Conservation (phyloP, 2,113 vertebrate genomes). For the Nannobrachium achirus region DNA sequence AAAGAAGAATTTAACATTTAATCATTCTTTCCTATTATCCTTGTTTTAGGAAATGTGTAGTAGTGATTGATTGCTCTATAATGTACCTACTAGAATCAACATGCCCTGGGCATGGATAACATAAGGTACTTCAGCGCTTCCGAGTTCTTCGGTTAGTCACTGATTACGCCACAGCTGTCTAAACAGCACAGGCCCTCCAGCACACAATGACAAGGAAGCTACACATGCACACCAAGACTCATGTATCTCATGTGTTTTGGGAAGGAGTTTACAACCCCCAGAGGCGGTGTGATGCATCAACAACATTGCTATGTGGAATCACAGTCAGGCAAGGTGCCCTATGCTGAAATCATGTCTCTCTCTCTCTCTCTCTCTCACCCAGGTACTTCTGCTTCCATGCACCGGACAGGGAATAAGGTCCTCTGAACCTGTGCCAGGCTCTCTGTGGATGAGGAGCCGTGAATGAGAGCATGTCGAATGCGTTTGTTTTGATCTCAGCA, state of each 20-base stretch:
- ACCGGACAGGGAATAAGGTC: constrained; percentile 36
- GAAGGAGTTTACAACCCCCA: constrained; percentile 33
- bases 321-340: constrained; percentile 22
- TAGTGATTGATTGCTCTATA: background rate
- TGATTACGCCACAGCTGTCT: constrained; percentile 19
- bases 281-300: constrained; percentile 6
- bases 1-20: constrained; percentile 2
- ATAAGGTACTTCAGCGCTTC: constrained; percentile 16
- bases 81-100: constrained; percentile 9
- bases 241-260: constrained; percentile 17
- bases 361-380: too few species aligned
- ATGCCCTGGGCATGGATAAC: background rate
- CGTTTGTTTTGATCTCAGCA: constrained; percentile 65
- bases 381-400: background rate
- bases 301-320: constrained; percentile 37
- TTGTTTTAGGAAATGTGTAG: background rate
- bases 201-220: constrained; percentile 21
- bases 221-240: background rate
- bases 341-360: too few species aligned
- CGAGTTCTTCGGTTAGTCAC: background rate
- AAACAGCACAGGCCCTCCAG: constrained; percentile 12
- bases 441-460: constrained; percentile 50
- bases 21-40: constrained; percentile 17
- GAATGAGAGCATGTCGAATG: constrained; percentile 67
- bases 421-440: constrained; percentile 68